These are phyloP conservation scores for Hoplias malabaricus DNA, from an alignment of 2,113 vertebrate species.

Conservation along the genomic window DNA sequence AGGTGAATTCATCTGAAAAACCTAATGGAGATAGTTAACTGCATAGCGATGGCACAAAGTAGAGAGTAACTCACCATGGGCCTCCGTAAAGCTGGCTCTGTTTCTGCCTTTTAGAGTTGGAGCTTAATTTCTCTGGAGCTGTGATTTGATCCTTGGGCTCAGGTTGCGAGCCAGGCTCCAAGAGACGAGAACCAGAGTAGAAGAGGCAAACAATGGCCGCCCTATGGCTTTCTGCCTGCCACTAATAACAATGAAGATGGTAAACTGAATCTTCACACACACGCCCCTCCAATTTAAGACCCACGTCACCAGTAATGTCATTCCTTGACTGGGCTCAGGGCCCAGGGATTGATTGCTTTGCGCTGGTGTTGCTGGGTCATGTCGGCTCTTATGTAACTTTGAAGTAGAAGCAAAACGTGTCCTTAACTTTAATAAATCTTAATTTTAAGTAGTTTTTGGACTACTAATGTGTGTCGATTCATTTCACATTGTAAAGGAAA, in stretches of 20 bases:
- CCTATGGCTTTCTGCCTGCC: conserved; percentile 16
- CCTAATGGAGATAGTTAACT: background rate
- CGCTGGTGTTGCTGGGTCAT: background rate
- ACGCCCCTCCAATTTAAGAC: conserved; percentile 25
- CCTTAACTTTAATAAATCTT: too few species aligned
- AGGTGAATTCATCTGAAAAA: background rate
- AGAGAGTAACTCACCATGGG: background rate
- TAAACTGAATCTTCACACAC: conserved; percentile 24
- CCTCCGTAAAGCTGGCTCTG: background rate
- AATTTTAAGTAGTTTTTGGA: too few species aligned
- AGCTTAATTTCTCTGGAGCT: conserved; percentile 19
- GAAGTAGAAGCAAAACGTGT: too few species aligned
- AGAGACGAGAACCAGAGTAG: conserved; percentile 5
- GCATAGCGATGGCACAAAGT: background rate
- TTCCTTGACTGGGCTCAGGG: background rate
- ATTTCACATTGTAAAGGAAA: too few species aligned
- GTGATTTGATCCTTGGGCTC: conserved; percentile 36
- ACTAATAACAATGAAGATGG: conserved; percentile 11
- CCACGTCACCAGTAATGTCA: conserved; percentile 42
- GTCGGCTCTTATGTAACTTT: conserved; percentile 2
- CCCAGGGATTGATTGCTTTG: background rate
- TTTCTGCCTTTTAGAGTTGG: background rate
- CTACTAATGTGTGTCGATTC: too few species aligned
- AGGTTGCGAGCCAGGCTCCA: conserved; percentile 31
- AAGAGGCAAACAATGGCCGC: background rate